A percentile compares a stretch with the other conserved stretches of the same genome.
Conservation (phyloP, 1,140 invertebrate species). For the Camponotus floridanus region DNA sequence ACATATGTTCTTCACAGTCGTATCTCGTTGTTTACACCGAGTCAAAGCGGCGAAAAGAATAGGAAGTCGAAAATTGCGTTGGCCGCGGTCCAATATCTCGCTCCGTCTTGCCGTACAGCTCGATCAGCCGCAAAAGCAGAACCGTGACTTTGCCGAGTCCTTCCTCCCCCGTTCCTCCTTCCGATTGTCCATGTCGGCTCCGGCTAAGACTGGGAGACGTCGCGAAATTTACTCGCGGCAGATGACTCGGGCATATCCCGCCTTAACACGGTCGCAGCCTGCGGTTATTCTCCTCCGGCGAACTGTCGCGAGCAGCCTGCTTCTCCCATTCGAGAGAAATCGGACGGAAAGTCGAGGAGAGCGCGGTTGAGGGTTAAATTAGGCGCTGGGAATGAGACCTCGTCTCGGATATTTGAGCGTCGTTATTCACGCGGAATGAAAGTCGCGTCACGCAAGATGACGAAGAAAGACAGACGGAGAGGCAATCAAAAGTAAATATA, state of each 20-base stretch:
- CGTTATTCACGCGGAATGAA: conserved; percentile 32
- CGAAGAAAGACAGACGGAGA: not conserved
- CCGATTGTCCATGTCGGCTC: not conserved
- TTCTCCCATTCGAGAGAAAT: conserved; percentile 70
- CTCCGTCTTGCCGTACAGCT: conserved; percentile 31
- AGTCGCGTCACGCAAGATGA: not conserved
- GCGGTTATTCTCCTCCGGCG: conserved; percentile 68
- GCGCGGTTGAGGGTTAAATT: conserved; percentile 66
- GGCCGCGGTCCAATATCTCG: conserved; percentile 47
- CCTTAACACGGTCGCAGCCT: conserved; percentile 57
- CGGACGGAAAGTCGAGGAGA: conserved; percentile 68
- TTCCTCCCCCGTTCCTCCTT: too few species aligned
- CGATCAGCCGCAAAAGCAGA: conserved; percentile 55
- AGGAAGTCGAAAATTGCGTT: conserved; percentile 52
- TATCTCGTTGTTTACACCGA: conserved; percentile 42
- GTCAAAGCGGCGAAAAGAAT: conserved; percentile 49
- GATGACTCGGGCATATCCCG: conserved; percentile 66
- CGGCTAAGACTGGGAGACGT: conserved; percentile 18
- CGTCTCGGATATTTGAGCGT: conserved; percentile 57
- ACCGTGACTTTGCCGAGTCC: conserved; percentile 26
- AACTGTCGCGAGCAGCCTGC: conserved; percentile 65
- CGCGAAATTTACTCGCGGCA: conserved; percentile 66
- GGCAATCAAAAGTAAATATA: not conserved
- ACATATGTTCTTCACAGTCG: conserved; percentile 22
- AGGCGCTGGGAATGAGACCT: conserved; percentile 65